phyloP scores from a whole-genome alignment of 30 jellyfish, hydroid and myxozoan species.

The Aurelia aurita region DNA sequence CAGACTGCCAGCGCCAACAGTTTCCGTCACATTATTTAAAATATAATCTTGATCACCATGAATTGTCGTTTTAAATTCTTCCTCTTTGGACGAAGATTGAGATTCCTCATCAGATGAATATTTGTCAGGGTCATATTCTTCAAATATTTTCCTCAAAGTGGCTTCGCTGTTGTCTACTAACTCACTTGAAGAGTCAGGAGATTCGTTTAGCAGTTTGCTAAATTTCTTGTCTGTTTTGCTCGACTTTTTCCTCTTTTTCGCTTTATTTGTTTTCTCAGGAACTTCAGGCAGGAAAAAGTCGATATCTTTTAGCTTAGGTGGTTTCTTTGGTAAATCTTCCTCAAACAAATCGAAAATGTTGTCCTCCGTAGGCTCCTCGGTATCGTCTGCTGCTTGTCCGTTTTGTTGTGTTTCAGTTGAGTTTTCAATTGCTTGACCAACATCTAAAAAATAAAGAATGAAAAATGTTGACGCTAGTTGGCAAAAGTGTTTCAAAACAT shows the following conservation, averaged over 20 bases:
- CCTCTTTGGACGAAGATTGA: not conserved
- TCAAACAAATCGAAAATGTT: slow-evolving; percentile 10
- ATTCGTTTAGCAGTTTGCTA: not conserved
- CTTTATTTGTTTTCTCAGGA: not conserved
- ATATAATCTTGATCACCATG: slow-evolving; percentile 6
- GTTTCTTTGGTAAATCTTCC: slow-evolving; percentile 33
- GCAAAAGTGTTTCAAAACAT: no score
- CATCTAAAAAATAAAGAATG: no score
- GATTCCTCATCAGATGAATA: slow-evolving; percentile 13
- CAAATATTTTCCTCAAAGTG: slow-evolving; percentile 34
- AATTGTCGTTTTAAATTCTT: slow-evolving; percentile 3
- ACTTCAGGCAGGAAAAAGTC: slow-evolving; percentile 46
- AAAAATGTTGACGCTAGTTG: no score
- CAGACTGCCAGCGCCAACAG: slow-evolving; percentile 81
- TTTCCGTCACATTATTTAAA: slow-evolving; percentile 28
- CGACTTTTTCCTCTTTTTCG: slow-evolving; percentile 1
- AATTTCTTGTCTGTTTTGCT: not conserved
- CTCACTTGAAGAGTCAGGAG: slow-evolving; percentile 40
- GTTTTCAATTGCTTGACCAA: no score
- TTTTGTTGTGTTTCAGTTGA: no score
- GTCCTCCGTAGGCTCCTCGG: not conserved
- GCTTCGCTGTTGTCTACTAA: slow-evolving; percentile 58
- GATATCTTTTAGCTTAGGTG: slow-evolving; percentile 61
- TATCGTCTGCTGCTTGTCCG: not conserved
- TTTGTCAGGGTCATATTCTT: slow-evolving; percentile 40